These are phyloP conservation scores for Linnaemya vulpina DNA, from an alignment of 2,888 invertebrate species.

Conservation along the genomic window DNA sequence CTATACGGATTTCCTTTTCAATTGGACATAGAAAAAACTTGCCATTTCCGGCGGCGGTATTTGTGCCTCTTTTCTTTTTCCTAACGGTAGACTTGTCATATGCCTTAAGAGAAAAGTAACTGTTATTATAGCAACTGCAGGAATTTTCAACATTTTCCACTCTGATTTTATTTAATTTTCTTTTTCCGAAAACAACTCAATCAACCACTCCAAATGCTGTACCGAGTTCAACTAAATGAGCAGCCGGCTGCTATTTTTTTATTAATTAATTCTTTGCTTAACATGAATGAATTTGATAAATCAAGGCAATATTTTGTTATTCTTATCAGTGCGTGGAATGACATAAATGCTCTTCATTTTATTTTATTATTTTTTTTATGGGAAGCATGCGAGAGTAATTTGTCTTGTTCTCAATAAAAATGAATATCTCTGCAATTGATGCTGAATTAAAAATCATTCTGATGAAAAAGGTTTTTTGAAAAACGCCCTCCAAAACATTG, in stretches of 20 bases:
- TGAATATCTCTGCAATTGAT: background rate
- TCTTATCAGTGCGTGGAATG: constrained; percentile 63
- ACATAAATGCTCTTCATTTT: background rate
- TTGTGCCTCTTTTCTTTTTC: constrained; percentile 69
- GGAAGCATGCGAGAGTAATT: constrained; percentile 1
- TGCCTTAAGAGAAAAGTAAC: background rate
- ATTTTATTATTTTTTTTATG: background rate
- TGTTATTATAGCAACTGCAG: background rate
- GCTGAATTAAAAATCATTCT: too few species aligned
- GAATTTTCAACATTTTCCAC: constrained; percentile 45
- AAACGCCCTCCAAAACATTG: too few species aligned
- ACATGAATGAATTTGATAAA: constrained; percentile 52
- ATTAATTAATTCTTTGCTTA: constrained; percentile 29
- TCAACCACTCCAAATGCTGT: constrained; percentile 10
- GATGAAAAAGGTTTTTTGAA: too few species aligned
- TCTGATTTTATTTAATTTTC: background rate
- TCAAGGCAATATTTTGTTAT: constrained; percentile 10
- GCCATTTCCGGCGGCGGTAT: constrained; percentile 77
- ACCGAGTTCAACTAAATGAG: constrained; percentile 47
- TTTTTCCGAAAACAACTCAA: background rate
- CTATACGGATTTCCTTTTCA: background rate
- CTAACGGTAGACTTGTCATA: constrained; percentile 17
- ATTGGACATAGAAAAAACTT: background rate
- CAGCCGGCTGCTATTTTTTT: constrained; percentile 23
- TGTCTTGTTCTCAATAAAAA: constrained; percentile 56